phyloP scores from a whole-genome alignment of 2,888 invertebrate species.

The Harpalus rubripes region DNA sequence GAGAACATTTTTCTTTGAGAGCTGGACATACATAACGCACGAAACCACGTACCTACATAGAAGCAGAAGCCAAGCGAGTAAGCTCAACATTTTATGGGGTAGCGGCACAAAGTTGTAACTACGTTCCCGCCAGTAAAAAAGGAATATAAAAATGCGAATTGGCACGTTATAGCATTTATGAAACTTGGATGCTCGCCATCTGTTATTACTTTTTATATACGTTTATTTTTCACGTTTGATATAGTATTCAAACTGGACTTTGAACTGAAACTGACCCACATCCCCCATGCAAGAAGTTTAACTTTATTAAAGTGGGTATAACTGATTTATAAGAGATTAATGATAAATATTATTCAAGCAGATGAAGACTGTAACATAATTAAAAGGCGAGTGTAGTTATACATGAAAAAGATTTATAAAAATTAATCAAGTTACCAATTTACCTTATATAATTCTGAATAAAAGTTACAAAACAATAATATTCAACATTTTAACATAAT shows the following conservation, averaged over 20 bases:
- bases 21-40: slow-evolving; percentile 15
- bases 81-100: slow-evolving; percentile 51
- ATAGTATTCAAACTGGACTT: not conserved
- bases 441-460: too few species aligned
- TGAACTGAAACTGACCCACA: too few species aligned
- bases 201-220: slow-evolving; percentile 47
- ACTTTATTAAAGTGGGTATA: too few species aligned
- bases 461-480: too few species aligned
- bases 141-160: slow-evolving; percentile 51
- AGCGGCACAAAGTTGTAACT: slow-evolving; percentile 49
- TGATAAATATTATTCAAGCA: too few species aligned
- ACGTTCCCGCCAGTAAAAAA: slow-evolving; percentile 44
- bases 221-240: slow-evolving; percentile 28
- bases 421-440: too few species aligned
- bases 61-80: not conserved
- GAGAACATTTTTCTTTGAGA: slow-evolving; percentile 20
- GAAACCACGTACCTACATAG: slow-evolving; percentile 27
- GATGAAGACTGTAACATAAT: too few species aligned
- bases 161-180: slow-evolving; percentile 58
- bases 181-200: slow-evolving; percentile 58
- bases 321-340: too few species aligned
- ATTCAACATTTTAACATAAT: too few species aligned
- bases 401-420: too few species aligned
- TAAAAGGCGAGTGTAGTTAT: too few species aligned
- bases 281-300: too few species aligned